Base-by-base conservation (phyloP, 92 coral and sea anemone species). In the Paragorgia papillata region DNA sequence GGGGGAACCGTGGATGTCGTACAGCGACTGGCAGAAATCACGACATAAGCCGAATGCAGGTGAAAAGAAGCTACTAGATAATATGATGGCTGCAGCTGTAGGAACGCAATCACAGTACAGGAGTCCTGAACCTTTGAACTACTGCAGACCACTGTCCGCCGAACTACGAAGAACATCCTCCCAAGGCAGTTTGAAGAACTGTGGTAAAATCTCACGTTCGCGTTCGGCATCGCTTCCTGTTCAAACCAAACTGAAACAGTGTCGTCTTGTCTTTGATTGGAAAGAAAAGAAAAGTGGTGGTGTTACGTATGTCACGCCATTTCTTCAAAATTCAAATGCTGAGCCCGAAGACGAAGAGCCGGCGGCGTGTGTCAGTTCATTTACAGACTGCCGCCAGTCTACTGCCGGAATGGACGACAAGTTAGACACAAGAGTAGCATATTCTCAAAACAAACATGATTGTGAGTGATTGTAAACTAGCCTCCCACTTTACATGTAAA, bases 221-320 rank as follows among this genome's bases (percentile, higher is more conserved):
- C 57, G 75, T 17, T 68, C 75, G 17, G 37, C 43, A 13, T 68
- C 75, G 57, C 59, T 68, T 8, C 75, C 75, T 44, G 73, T 39
- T 28, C 57, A 49, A 26, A 44, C 5, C 20, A 68, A 68, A 68
- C 59, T 68, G 17, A n/a, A n/a, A n/a, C 58, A 68, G 2, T 68
- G 20, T 32, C 58, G 40, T 18, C 40, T 68, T 25, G 41, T 44
- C 20, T 20, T 68, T 24, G 59, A 68, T 5, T 68, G 75, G 75
- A 49, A 28, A 7, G 59, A 68, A 25, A 49, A 68, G 18, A 34
- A 40, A 13, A 13, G 2, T 49, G 59, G 39, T 24, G 59, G 57
- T n/a, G 41, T 68, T 1, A 68, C 75, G 0, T 68, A 44, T n/a
- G 75, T 68, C 10, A 68, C 75, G 13, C 75, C 75, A 28, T 22